phyloP scores from a whole-genome alignment of 2,113 vertebrate genomes.

The Acanthochromis polyacanthus region DNA sequence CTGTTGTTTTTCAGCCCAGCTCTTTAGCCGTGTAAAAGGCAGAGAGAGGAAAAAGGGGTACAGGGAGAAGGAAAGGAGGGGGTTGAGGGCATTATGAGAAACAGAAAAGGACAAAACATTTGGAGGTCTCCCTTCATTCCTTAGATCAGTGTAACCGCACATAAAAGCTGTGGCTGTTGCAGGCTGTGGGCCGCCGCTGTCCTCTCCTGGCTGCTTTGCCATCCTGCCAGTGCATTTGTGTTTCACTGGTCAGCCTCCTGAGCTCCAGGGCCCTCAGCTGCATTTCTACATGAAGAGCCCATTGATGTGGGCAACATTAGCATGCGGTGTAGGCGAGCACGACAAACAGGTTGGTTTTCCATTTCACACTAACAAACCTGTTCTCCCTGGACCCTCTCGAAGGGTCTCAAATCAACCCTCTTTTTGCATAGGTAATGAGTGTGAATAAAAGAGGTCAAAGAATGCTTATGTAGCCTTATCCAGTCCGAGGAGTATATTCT shows the following conservation, averaged over 20 bases:
- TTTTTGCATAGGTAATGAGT: slow-evolving; percentile 72
- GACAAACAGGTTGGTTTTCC: slow-evolving; percentile 75
- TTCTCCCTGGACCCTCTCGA: slow-evolving; percentile 66
- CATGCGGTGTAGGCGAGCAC: slow-evolving; percentile 69
- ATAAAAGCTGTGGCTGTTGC: slow-evolving; percentile 74
- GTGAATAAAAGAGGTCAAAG: slow-evolving; percentile 71
- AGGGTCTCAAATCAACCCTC: slow-evolving; percentile 62
- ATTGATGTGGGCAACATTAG: slow-evolving; percentile 81
- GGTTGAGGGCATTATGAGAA: slow-evolving; percentile 39
- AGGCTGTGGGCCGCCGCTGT: slow-evolving; percentile 55
- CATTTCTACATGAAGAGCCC: slow-evolving; percentile 68
- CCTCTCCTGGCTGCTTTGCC: slow-evolving; percentile 51
- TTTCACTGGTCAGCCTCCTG: slow-evolving; percentile 59
- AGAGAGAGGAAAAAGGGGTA: slow-evolving; percentile 38
- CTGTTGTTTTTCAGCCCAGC: slow-evolving; percentile 41
- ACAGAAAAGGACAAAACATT: slow-evolving; percentile 63
- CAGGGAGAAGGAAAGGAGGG: slow-evolving; percentile 1
- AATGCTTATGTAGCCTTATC: slow-evolving; percentile 55
- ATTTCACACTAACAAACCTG: slow-evolving; percentile 68
- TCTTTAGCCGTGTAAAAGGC: slow-evolving; percentile 42
- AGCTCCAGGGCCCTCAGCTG: slow-evolving; percentile 56
- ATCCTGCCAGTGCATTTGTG: slow-evolving; percentile 53
- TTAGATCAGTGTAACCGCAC: slow-evolving; percentile 69
- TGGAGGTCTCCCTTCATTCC: slow-evolving; percentile 74
- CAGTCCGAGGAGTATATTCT: slow-evolving; percentile 40